These are phyloP conservation scores for Pycnonotus jocosus DNA, from an alignment of 2,113 vertebrate species.

Conservation along the genomic window DNA sequence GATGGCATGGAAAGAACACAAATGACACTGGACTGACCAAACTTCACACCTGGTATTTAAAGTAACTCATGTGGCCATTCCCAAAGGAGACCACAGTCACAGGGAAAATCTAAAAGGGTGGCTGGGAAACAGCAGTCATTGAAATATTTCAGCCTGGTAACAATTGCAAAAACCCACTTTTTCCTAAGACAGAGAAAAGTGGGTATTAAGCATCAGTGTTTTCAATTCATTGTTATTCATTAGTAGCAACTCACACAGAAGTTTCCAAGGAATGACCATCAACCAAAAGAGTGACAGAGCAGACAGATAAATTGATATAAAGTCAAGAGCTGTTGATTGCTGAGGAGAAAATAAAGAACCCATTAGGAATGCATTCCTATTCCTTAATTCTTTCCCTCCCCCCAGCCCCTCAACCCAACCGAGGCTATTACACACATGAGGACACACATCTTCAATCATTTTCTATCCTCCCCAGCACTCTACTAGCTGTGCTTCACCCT, in stretches of 20 bases:
- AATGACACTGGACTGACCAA: not conserved
- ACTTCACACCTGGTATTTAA: not conserved
- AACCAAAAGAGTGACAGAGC: not conserved
- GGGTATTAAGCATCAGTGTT: not conserved
- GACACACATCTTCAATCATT: conserved; percentile 66
- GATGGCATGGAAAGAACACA: not conserved
- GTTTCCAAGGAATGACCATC: not conserved
- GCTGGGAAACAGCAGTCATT: not conserved
- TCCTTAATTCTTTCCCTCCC: conserved; percentile 60
- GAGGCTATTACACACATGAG: conserved; percentile 65
- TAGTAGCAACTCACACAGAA: not conserved
- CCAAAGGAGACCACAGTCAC: not conserved
- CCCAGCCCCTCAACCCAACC: conserved; percentile 31
- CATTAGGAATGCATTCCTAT: conserved; percentile 38
- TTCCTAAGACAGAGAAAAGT: not conserved
- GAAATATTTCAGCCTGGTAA: not conserved
- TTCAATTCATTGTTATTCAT: not conserved
- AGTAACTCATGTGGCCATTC: not conserved
- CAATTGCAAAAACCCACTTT: not conserved
- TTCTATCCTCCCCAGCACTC: conserved; percentile 54
- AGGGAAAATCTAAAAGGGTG: not conserved
- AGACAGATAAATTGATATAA: not conserved
- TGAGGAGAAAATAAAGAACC: conserved; percentile 42
- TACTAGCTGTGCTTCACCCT: conserved; percentile 24
- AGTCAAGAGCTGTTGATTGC: not conserved